Evolutionary conservation across 2,888 invertebrate species (phyloP), one percentile per base, ranked within the genome.

Genomic region (Mythimna albipuncta): DNA sequence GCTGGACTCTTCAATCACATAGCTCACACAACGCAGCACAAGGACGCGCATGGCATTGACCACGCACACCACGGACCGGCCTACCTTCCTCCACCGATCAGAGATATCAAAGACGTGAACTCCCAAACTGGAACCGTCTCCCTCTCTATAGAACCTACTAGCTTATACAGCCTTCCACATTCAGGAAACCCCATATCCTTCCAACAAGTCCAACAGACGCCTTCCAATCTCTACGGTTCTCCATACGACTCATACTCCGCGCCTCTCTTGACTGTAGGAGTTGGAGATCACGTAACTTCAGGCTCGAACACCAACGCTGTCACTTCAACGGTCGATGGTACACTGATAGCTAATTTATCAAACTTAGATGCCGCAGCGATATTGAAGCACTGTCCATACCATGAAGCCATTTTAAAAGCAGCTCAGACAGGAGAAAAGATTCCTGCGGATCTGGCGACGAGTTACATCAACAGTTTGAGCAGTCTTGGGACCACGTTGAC

Each of bases 1-100:
- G 96, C 97, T 65, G 98, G 98, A 0, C 92, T 98, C 6, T 93
- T 98, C 5, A 97, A 97, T 82, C 97, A 97, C 66, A 97, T 97
- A 78, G 98, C 97, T 0, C 97, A 97, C 66, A 95, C 96, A 0
- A 97, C 97, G 0, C 96, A 97, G 64, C 97, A 97, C 26, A 97
- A 97, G 83, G 97, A 97, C 87, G 92, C 61, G 1, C 61, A 61
- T 2, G 13, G 41, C 0, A 7, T 41, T 3, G 61, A 61, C 13
- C 61, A 61, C 11, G 7, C 0, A 0, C 61, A 41, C 7, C 61
- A 21, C 11, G 61, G 41, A 3, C 3, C 61, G 0, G 21, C 38
- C 5, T 61, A 61, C 21, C 41, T 61, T 1, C 61, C 61, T 1
- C 61, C 61, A 2, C 61, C 61, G 0, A 61, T 61, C 2, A 21